phyloP scores from a whole-genome alignment of 2,113 vertebrate genomes.

The Cathartes aura region DNA sequence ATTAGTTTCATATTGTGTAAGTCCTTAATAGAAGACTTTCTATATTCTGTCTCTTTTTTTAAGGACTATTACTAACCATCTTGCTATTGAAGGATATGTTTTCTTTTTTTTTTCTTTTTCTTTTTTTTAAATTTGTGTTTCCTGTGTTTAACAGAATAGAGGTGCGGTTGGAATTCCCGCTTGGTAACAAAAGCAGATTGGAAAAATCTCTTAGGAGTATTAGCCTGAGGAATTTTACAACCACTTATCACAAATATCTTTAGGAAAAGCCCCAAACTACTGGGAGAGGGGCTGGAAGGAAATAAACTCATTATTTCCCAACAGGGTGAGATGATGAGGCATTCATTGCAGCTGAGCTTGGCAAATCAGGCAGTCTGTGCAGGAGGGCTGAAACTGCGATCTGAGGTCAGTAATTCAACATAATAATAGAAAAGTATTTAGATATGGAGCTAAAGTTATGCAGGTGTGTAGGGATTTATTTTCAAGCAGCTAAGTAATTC shows the following conservation, averaged over 20 bases:
- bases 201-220: background rate
- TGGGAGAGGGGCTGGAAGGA: background rate
- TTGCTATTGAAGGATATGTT: background rate
- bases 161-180: background rate
- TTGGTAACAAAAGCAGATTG: background rate
- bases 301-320: background rate
- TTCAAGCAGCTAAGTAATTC: background rate
- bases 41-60: background rate
- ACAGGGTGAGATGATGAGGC: background rate
- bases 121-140: too few species aligned
- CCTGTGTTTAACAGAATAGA: background rate
- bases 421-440: background rate
- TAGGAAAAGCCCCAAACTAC: background rate
- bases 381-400: rapidly evolving
- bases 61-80: background rate
- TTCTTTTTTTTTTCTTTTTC: background rate
- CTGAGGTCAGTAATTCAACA: background rate
- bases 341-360: background rate
- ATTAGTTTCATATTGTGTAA: background rate
- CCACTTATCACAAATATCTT: background rate
- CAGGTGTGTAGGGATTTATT: background rate
- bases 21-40: background rate
- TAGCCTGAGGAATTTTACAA: background rate
- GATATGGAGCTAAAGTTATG: background rate
- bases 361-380: background rate